Evolutionary conservation across 2,888 invertebrate species (phyloP), one percentile per base, ranked within the genome.

Genomic region (Megastigmus dorsalis): DNA sequence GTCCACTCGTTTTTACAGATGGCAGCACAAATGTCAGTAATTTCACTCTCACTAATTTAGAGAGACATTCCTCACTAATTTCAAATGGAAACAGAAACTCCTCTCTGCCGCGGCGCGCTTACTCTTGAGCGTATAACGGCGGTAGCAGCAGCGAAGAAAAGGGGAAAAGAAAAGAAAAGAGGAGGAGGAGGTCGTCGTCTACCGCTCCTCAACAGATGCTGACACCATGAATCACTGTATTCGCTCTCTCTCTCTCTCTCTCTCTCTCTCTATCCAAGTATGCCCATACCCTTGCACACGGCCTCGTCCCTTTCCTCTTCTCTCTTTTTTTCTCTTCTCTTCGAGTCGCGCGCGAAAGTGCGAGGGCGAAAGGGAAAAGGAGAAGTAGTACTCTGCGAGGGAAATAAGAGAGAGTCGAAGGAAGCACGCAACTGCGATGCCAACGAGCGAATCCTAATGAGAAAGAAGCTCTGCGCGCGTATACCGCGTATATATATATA

Each of bases 221-320:
- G 60, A 59, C 57, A 36, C 63, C 36, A 55, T 74, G 74, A 70
- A 74, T 74, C 67, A 76, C 60, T n/a, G 54, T 60, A 69, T 62
- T n/a, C n/a, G n/a, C n/a, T n/a, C 45, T 45, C 38, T 6, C 15
- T 0, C 48, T 23, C 38, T 13, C 36, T 33, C 28, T 63, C 43
- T 28, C 54, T 55, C 26, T 36, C 23, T 57, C 38, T 43, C 20
- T 48, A n/a, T n/a, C n/a, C n/a, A n/a, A n/a, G n/a, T n/a, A n/a
- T n/a, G 15, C 30, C 15, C 5, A 26, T 59, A 18, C n/a, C 20
- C 20, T 1, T 50, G 15, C 50, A 1, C 52, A 18, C 26, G 5
- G 6, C 20, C 45, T 33, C n/a, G 4, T 2, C 1, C 50, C 7
- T n/a, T 52, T 28, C n/a, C 50, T 52, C 13, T 52, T n/a, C 28